Base-by-base conservation (phyloP, 2,888 invertebrate genomes). In the Stenotaenia linearis region DNA sequence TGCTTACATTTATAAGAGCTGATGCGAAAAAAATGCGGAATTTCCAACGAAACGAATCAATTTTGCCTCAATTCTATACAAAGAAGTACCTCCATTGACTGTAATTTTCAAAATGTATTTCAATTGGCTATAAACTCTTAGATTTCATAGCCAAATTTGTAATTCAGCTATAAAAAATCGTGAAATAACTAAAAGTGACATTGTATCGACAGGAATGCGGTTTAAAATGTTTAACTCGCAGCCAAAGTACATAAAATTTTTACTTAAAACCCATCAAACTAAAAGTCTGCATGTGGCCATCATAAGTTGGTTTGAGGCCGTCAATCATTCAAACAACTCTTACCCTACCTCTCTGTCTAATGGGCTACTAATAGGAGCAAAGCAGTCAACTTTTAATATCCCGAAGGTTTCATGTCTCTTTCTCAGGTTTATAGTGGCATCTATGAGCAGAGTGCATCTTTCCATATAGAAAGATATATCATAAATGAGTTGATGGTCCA, bases 401-500 rank as follows among this genome's bases (percentile, higher is more conserved):
- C 69, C 69, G 23, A 69, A 28, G 69, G 69, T 69, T 69, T 69
- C 69, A 69, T 69, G 69, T 69, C 69, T 69, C 50, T 69, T 69
- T 28, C 69, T 69, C 69, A 69, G 69, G 69, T 69, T 69, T 69
- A 69, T 69, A 69, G 69, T 69, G 25, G 25, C 69, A 69, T 25
- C 69, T 69, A 69, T 69, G 69, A 25, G 69, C 25, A 69, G 69
- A 69, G 69, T 69, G 69, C 69, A 69, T 69, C 69, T 28, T 69
- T 69, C n/a, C 69, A 25, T 1, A 69, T 10, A 25, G 23, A 69
- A 23, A 69, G 69, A 69, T 69, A 69, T 25, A 69, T 28, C 28
- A 69, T 69, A 69, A 69, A 69, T 69, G 69, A 69, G 69, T 69
- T 69, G 69, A 69, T 69, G 69, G 69, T 69, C 69, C 69, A 69